Base-by-base conservation (phyloP, 2,888 invertebrate species). In the Drosophila atroscutellata region DNA sequence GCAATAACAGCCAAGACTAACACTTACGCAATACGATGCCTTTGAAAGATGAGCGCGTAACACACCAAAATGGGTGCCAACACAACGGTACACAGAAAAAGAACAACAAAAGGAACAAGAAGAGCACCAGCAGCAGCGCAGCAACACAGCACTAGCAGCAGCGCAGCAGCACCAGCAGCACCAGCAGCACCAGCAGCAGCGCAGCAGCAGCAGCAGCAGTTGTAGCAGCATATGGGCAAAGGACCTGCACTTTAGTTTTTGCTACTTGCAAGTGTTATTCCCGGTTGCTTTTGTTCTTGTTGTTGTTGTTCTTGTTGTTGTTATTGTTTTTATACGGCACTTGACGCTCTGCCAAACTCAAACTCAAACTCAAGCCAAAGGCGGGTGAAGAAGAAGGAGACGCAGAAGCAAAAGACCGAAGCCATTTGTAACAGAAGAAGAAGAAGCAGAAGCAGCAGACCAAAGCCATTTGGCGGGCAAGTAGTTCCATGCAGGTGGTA, bases 261-360 rank as follows among this genome's bases (percentile, higher is more conserved):
- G 87, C 89, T 77, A 28, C 56, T 85, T 89, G 89, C 87, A 85
- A 89, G 85, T 87, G 87, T 56, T 56, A 28, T 39, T 56, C 15
- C 39, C 37, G 28, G 26, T 37, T 26, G 36, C 6, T 26, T 11
- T 26, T 54, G 6, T 37, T 28, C 7, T 13, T 56, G 6, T 5
- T 20, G 18, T 5, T 20, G 18, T 13, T 56, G 20, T 50, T 49
- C 28, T 26, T 49, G 18, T 26, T n/a, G 2, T 45, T 50, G 51
- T 85, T n/a, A n/a, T n/a, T 84, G 76, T 62, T 80, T 86, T 89
- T 85, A 89, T 89, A 86, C 87, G 89, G 85, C 80, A 89, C 85
- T 86, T 86, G 85, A 86, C 85, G 87, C 85, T 70, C 62, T 73
- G 89, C 86, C 85, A 84, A 75, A 72, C 74, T 28, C 55, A 55